Base-by-base conservation (phyloP, 2,797 vertebrate species). In the Cryptoblepharus egeriae region DNA sequence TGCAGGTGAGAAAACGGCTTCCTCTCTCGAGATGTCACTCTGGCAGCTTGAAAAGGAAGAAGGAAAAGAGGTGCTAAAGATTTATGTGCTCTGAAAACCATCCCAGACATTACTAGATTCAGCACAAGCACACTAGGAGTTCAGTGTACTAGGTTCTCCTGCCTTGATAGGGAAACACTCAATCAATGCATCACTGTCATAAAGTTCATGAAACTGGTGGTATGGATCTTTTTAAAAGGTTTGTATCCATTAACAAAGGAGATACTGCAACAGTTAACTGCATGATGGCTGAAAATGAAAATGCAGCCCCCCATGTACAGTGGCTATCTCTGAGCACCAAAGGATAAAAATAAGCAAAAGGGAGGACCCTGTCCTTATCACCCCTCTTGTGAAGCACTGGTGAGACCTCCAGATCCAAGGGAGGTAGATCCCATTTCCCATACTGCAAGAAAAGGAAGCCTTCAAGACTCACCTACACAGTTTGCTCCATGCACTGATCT, bases 401-500 rank as follows among this genome's bases (percentile, higher is more conserved):
- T 52, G 49, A 3, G 49, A 52, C 49, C 49, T 18, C 49, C 15
- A 52, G 49, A 4, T 18, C 49, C 49, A 52, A 52, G 49, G 49
- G 49, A 52, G 49, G 49, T 15, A 52, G 49, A 52, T 10, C 49
- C 18, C 13, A 15, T 52, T 15, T 52, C 49, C 15, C 49, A 18
- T 16, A 3, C 18, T 52, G 49, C 49, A 52, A 52, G 49, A 22
- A 20, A 58, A 5, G 24, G 57, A 9, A 58, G 20, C 57, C 57
- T 24, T 58, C 57, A 24, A 58, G 22, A 88, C 94, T 95, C 82
- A 94, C 93, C 94, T 93, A 92, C 1, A 73, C 75, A 30, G 35
- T 70, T 2, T 91, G 91, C 11, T 68, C 79, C 90, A 95, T 64
- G 89, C 96, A 96, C 64, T 90, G 87, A 35, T 95, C 96, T 96